phyloP scores from a whole-genome alignment of 2,113 vertebrate genomes.

The Sceloporus undulatus region DNA sequence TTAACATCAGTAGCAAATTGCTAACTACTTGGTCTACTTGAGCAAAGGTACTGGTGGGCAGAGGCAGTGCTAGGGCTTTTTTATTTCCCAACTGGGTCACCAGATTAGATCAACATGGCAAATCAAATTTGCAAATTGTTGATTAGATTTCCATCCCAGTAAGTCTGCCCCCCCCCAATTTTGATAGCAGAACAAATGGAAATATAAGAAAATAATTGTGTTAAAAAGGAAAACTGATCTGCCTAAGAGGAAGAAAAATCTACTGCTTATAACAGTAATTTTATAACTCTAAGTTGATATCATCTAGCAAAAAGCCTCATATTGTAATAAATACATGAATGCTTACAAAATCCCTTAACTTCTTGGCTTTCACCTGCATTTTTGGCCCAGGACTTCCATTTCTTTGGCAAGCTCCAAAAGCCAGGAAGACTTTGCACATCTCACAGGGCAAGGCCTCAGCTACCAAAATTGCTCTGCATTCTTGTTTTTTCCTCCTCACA shows the following conservation, averaged over 20 bases:
- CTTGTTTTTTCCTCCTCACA: slow-evolving; percentile 32
- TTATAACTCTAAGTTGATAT: slow-evolving; percentile 4
- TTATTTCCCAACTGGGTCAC: background rate
- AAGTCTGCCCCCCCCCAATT: background rate
- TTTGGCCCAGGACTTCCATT: slow-evolving; percentile 15
- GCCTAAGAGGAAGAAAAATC: background rate
- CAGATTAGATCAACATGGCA: slow-evolving; percentile 21
- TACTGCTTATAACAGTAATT: background rate
- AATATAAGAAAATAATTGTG: background rate
- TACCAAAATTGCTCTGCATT: slow-evolving; percentile 25
- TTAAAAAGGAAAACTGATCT: slow-evolving; percentile 31
- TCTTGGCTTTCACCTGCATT: background rate
- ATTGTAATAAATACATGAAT: background rate
- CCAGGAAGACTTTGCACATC: slow-evolving; percentile 7
- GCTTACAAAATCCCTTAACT: background rate
- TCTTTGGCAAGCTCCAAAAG: background rate
- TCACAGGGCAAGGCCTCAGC: slow-evolving; percentile 38
- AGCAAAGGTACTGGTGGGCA: fast-evolving
- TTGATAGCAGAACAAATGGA: slow-evolving; percentile 19
- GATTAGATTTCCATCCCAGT: slow-evolving; percentile 28
- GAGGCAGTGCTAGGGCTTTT: background rate
- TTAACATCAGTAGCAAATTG: slow-evolving; percentile 1
- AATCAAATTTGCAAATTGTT: slow-evolving; percentile 9
- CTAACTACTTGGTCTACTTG: background rate
- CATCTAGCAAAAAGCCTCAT: background rate